Evolutionary conservation across 2,888 invertebrate species (phyloP).

Genomic region (Eristalis pertinax): DNA sequence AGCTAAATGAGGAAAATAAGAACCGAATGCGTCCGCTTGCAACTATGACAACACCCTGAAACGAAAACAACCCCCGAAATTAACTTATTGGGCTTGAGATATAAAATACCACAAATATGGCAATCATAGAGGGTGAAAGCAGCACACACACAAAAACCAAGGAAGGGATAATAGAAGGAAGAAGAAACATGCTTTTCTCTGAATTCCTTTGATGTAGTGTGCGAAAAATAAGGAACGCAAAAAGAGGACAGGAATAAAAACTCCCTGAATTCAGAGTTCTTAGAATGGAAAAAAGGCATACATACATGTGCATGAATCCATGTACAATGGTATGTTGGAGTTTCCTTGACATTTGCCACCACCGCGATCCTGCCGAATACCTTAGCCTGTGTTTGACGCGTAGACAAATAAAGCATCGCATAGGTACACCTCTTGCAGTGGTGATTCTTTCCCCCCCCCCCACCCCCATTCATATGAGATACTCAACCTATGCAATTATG

Average conservation of each 20-base stretch:
- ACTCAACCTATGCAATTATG: slow-evolving; percentile 52
- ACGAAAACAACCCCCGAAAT: slow-evolving; percentile 60
- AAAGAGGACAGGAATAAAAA: neutral
- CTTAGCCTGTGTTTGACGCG: slow-evolving; percentile 33
- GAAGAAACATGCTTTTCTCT: slow-evolving; percentile 52
- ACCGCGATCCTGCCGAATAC: slow-evolving; percentile 3
- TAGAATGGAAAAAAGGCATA: slow-evolving; percentile 42
- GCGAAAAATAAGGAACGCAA: slow-evolving; percentile 43
- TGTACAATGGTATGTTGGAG: neutral
- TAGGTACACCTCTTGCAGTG: neutral
- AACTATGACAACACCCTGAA: slow-evolving; percentile 58
- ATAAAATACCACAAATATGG: slow-evolving; percentile 70
- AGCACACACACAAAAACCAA: slow-evolving; percentile 25
- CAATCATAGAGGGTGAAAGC: slow-evolving; percentile 68
- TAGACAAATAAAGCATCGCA: slow-evolving; percentile 45
- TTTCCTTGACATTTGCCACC: slow-evolving; percentile 56
- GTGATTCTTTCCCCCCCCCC: slow-evolving; percentile 1
- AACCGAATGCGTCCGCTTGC: slow-evolving; percentile 61
- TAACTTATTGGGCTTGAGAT: slow-evolving; percentile 70
- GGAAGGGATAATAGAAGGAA: slow-evolving; percentile 66
- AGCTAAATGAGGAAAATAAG: slow-evolving; percentile 50
- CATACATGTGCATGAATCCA: slow-evolving; percentile 25
- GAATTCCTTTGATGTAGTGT: slow-evolving; percentile 69
- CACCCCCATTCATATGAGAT: neutral
- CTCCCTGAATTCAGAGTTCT: slow-evolving; percentile 62